phyloP scores from a whole-genome alignment of 2,797 vertebrate species.

The Sebastes steindachneri region DNA sequence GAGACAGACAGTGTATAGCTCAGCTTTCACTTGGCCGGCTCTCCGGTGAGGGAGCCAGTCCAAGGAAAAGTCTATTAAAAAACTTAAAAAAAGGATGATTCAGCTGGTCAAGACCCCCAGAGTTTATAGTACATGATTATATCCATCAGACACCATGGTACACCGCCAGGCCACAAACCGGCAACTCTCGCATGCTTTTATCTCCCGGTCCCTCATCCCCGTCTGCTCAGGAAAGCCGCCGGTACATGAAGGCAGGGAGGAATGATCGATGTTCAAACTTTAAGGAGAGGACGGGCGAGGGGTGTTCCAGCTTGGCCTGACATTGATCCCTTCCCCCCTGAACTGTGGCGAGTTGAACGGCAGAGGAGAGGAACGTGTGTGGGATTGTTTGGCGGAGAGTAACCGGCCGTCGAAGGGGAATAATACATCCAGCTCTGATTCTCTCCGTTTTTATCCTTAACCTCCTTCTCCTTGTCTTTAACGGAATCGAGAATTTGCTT shows the following conservation, averaged over 20 bases:
- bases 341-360: background rate
- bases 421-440: background rate
- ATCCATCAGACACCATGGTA: background rate
- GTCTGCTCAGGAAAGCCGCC: background rate
- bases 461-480: background rate
- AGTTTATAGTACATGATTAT: background rate
- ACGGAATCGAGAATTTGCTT: background rate
- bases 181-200: background rate
- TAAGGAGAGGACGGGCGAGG: background rate
- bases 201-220: background rate
- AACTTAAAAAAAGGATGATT: background rate
- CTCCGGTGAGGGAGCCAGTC: background rate
- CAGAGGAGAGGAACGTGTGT: background rate
- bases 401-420: background rate
- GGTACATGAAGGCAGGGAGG: background rate
- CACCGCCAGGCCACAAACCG: slow-evolving; percentile 5
- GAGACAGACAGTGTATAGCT: background rate
- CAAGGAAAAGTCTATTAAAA: background rate
- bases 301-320: background rate
- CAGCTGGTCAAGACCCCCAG: background rate
- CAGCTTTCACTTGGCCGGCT: background rate
- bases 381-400: background rate
- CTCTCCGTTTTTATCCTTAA: background rate
- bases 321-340: background rate
- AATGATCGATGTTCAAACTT: slow-evolving; percentile 50